Evolutionary conservation across 2,888 invertebrate species (phyloP).

Genomic region (Prenolepis imparis): DNA sequence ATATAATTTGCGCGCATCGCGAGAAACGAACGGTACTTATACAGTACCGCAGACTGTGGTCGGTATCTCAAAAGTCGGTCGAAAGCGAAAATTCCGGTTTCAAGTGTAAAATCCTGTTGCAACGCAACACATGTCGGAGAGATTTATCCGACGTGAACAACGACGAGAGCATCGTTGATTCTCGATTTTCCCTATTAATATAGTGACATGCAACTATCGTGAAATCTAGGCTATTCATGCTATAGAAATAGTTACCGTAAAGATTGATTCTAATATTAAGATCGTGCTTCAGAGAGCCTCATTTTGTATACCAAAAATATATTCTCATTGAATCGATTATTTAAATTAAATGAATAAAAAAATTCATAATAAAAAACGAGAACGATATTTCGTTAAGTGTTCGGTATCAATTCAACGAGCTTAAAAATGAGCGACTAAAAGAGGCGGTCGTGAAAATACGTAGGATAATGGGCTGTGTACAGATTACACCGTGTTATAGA

Average conservation of each 20-base stretch:
- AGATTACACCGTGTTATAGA: neutral
- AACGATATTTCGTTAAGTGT: neutral
- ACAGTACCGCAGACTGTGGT: neutral
- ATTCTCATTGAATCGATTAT: neutral
- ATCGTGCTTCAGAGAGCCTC: neutral
- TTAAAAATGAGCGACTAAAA: constrained; percentile 20
- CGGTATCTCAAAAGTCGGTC: constrained; percentile 35
- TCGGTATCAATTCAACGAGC: neutral
- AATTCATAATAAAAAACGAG: neutral
- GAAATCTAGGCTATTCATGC: neutral
- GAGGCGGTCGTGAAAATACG: constrained; percentile 1
- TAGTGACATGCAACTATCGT: neutral
- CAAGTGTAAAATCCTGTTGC: constrained; percentile 10
- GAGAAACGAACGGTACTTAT: constrained; percentile 50
- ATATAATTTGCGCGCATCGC: constrained; percentile 52
- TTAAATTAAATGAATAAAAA: constrained; percentile 10
- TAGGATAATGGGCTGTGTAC: constrained; percentile 8
- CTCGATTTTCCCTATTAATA: neutral
- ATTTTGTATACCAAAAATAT: neutral
- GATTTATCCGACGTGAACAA: neutral
- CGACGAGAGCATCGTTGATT: neutral
- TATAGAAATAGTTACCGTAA: neutral
- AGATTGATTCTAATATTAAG: neutral
- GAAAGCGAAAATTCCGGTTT: constrained; percentile 46
- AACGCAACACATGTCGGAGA: neutral